Percentiles rank a stretch among this genome's conserved stretches.
phyloP scores from a whole-genome alignment of 2,113 vertebrate genomes.

The Beaufortia kweichowensis region DNA sequence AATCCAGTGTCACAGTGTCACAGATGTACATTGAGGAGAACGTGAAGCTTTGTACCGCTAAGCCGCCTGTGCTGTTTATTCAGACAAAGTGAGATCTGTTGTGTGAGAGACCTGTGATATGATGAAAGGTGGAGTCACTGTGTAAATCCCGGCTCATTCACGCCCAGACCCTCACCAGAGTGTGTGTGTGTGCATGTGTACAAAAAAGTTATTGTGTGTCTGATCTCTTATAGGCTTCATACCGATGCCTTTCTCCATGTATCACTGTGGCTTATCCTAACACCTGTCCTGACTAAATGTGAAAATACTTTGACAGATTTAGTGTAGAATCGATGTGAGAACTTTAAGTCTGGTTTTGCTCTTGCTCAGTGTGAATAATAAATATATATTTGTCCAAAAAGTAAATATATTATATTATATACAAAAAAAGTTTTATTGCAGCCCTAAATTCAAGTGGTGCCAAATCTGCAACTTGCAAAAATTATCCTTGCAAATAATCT shows the following conservation, averaged over 20 bases:
- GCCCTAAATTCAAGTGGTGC: no score
- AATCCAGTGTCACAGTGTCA: constrained; percentile 10
- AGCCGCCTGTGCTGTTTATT: not conserved
- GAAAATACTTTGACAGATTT: constrained; percentile 1
- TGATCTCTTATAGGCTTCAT: not conserved
- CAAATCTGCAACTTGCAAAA: no score
- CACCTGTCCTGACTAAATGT: constrained; percentile 28
- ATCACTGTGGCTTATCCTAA: constrained; percentile 4
- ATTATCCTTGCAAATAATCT: no score
- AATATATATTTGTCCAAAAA: no score
- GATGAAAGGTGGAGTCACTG: constrained; percentile 32
- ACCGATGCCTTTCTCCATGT: not conserved
- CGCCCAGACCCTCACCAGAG: not conserved
- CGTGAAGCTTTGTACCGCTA: not conserved
- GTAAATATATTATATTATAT: no score
- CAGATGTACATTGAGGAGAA: constrained; percentile 2
- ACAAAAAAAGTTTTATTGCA: no score
- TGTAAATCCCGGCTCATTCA: constrained; percentile 36
- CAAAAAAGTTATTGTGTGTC: not conserved
- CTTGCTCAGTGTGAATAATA: no score
- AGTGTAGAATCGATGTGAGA: not conserved
- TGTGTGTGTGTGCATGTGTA: not conserved
- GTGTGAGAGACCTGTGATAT: constrained; percentile 3
- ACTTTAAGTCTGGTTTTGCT: not conserved
- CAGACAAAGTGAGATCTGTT: not conserved